Evolutionary conservation across 2,888 invertebrate species (phyloP).

Genomic region (Athrips mouffetella): DNA sequence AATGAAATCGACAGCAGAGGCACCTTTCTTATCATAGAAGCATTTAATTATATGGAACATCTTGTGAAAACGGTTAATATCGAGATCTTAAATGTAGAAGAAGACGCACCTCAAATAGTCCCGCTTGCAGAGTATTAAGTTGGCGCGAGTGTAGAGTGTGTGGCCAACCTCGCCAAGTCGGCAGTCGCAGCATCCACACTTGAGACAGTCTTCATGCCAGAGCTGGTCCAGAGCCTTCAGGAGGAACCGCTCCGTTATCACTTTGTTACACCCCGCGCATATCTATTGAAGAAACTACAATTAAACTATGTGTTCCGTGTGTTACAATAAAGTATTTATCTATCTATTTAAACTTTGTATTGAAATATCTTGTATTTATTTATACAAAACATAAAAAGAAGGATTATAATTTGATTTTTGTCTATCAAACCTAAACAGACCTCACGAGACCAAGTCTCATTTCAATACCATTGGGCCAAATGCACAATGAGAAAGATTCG

Average conservation of each 20-base stretch:
- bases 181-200: conserved; percentile 98
- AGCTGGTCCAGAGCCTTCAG: conserved; percentile 95
- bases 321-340: too few relatives aligned
- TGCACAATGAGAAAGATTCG: too few relatives aligned
- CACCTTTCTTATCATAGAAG: too few relatives aligned
- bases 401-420: too few relatives aligned
- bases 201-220: conserved; percentile 99
- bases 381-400: too few relatives aligned
- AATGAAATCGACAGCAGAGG: too few relatives aligned
- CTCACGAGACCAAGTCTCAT: too few relatives aligned
- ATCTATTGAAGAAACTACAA: conserved; percentile 71
- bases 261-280: conserved; percentile 96
- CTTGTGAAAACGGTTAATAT: background rate
- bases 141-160: conserved; percentile 96
- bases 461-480: too few relatives aligned
- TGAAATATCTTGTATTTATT: too few relatives aligned
- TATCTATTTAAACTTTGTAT: too few relatives aligned
- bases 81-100: background rate
- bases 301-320: too few relatives aligned
- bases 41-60: background rate
- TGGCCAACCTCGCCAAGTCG: conserved; percentile 97
- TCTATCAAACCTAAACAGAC: too few relatives aligned
- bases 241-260: conserved; percentile 93
- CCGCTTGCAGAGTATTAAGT: conserved; percentile 95
- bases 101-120: conserved; percentile 91